Evolutionary conservation across 2,797 vertebrate species (phyloP), one percentile per base, ranked within the genome.

Genomic region (Pyrocephalus nanus): DNA sequence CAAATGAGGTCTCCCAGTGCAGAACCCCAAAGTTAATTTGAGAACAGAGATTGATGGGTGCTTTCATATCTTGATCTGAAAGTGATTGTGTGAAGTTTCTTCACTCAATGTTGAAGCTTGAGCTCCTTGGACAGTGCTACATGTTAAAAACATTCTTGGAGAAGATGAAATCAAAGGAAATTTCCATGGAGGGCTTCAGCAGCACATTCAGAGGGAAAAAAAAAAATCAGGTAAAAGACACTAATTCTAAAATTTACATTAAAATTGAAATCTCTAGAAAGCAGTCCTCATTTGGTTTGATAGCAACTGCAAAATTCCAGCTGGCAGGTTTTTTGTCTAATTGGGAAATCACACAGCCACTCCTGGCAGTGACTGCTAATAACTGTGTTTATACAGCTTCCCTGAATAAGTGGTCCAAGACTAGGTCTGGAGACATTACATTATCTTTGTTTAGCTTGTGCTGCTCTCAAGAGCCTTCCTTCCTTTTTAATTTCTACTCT

Each of bases 401-500:
- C 43, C 79, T 40, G 30, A 75, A 15, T 38, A 86, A 95, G 76
- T 70, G 53, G 73, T 38, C 61, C 78, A 92, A 88, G 76, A 25
- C 43, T 42, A 42, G 42, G 29, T 71, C 70, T 91, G 62, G 78
- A 93, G 70, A 88, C 23, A 27, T 61, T 54, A 70, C 65, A 48
- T 69, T 88, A 77, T 58, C 86, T 94, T 53, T 93, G 78, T 65
- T 95, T 90, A 75, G 69, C 65, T 72, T 72, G 65, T 77, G 78
- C 30, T 72, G 78, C 72, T 57, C 79, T 91, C 84, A 43, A 72
- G 79, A 80, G 66, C 66, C 22, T 83, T 40, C 18, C 38, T 65
- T 89, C 60, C 72, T 77, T 62, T 93, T 85, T 58, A 80, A 89
- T 88, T 93, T 57, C 65, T 50, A 1, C 75, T 66, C 23, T 36